Evolutionary conservation across 2,888 invertebrate species (phyloP), one percentile per base, ranked within the genome.

Genomic region (Spodoptera picta): DNA sequence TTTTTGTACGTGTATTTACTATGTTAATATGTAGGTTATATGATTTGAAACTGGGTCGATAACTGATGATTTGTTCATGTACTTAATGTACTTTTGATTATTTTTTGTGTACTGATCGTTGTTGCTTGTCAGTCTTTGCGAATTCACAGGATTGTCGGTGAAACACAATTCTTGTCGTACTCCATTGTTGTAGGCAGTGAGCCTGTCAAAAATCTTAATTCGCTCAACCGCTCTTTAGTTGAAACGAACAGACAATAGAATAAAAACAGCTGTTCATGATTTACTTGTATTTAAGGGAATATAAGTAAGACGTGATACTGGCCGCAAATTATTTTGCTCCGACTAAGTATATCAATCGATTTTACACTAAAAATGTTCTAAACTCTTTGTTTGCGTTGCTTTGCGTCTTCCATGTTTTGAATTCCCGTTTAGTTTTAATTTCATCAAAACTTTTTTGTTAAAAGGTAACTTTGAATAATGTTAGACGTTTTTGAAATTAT

Each of bases 181-280:
- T 45, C 68, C 46, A 68, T 76, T 76, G 79, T 76, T 61, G 47
- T 24, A 44, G 65, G 56, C 41, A 54, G 53, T 24, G 36, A 48
- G 55, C 56, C 60, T 69, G 63, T 69, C 76, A 73, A 58, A 65
- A 61, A 72, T 62, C 45, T 49, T 60, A 69, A 61, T 53, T 56
- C 58, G 59, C 44, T 58, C 54, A 45, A 63, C 51, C 45, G 46
- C 56, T 62, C 48, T 52, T 24, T 56, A 57, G 54, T 46, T 36
- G 24, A 43, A 44, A 47, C 44, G 54, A 55, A 24, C 49, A 63
- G 48, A 77, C 77, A 77, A 77, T 73, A 60, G 66, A 62, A 67
- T 66, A 36, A 57, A 70, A 77, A 79, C 76, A 79, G 79, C 69
- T 79, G 79, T 69, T 65, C 59, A 65, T 42, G 65, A 53, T 63